phyloP scores from a whole-genome alignment of 2,113 vertebrate species.

The Corythoichthys intestinalis region DNA sequence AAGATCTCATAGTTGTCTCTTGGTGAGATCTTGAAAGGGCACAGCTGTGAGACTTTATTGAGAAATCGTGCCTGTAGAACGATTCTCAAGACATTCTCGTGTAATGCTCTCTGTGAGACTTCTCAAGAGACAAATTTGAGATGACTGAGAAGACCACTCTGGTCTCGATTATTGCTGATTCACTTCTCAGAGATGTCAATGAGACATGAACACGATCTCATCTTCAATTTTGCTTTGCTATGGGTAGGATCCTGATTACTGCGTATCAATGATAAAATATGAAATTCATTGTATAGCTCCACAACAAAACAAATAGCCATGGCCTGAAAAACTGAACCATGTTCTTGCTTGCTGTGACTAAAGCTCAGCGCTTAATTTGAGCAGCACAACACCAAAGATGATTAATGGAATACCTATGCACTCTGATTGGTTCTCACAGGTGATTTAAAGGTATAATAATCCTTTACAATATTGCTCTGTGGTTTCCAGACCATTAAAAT shows the following conservation, averaged over 20 bases:
- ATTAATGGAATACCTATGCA: conserved; percentile 75
- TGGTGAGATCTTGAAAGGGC: no score
- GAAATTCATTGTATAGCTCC: background rate
- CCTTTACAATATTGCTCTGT: conserved; percentile 71
- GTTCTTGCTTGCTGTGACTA: conserved; percentile 25
- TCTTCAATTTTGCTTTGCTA: no score
- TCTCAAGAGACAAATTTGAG: no score
- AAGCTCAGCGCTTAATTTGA: conserved; percentile 56
- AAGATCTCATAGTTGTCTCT: no score
- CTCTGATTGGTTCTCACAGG: conserved; percentile 58
- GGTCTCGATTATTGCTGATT: no score
- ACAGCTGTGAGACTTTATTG: no score
- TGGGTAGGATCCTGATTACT: background rate
- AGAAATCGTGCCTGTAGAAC: no score
- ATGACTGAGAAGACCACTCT: no score
- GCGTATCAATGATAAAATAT: background rate
- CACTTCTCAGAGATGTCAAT: no score
- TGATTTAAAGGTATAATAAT: conserved; percentile 80
- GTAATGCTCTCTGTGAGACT: no score
- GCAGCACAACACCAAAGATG: conserved; percentile 61
- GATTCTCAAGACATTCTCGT: no score
- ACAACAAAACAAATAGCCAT: conserved; percentile 8
- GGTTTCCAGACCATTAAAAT: conserved; percentile 76
- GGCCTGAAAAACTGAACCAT: conserved; percentile 7
- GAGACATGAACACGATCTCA: no score